These are phyloP conservation scores for Potorous gilbertii DNA, from an alignment of 2,797 vertebrate species.

Conservation along the genomic window DNA sequence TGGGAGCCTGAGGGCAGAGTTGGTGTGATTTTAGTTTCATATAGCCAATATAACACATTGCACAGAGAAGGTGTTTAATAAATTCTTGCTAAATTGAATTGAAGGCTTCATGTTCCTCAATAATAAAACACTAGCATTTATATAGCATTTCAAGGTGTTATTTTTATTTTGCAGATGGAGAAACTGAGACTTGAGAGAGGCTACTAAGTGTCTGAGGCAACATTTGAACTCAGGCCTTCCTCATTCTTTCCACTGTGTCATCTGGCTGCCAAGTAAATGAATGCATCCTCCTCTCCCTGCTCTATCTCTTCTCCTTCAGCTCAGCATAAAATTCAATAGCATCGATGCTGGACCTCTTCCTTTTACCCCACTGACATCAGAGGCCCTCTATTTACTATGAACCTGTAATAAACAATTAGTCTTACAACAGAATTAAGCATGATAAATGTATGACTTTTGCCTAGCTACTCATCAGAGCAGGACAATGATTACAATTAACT, in stretches of 20 bases:
- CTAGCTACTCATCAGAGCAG: background rate
- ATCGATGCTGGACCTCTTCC: background rate
- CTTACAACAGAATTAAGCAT: slow-evolving; percentile 19
- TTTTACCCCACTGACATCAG: background rate
- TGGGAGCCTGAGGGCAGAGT: too few species aligned
- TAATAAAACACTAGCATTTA: background rate
- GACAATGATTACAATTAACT: background rate
- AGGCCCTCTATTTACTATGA: background rate
- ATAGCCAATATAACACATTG: too few species aligned
- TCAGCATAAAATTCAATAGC: background rate
- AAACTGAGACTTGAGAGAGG: background rate
- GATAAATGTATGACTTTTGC: slow-evolving; percentile 23
- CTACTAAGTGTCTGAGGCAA: background rate
- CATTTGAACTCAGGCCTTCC: background rate
- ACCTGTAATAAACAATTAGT: slow-evolving; percentile 4
- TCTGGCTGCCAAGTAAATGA: background rate
- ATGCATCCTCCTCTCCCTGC: background rate
- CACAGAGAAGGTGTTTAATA: too few species aligned
- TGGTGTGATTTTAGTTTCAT: too few species aligned
- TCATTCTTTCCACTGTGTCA: background rate
- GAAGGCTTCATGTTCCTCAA: background rate
- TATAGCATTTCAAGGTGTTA: background rate
- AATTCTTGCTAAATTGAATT: too few species aligned
- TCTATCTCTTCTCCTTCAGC: background rate
- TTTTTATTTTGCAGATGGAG: background rate